Evolutionary conservation across 2,797 vertebrate species (phyloP), one percentile per base, ranked within the genome.

Genomic region (Oreortyx pictus): DNA sequence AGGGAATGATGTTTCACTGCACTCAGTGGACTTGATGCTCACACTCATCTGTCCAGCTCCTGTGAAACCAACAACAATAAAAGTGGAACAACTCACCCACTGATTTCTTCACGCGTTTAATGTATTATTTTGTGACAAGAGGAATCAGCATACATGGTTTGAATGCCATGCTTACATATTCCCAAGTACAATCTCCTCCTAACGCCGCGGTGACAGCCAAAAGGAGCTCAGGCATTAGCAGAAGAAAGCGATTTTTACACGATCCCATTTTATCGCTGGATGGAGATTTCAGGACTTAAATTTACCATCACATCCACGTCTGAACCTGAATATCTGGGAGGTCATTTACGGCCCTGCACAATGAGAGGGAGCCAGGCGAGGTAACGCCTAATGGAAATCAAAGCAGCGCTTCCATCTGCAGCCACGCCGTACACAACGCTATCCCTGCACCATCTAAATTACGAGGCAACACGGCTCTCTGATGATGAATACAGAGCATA

Each of bases 301-400:
- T 94, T 94, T 92, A 52, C 95, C 90, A 50, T 89, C 81, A 33
- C 86, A 87, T 91, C 82, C 81, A 64, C 78, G 74, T 61, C 85
- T 91, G 90, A 93, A 91, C 86, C 83, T 82, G 87, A 86, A 70
- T 94, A 81, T 82, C 84, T 71, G 89, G 93, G 93, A 93, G 93
- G 91, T 95, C 93, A 92, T 94, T 93, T 95, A 92, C 75, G 82
- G 65, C 60, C 35, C 25, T 56, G 90, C 77, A 87, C 86, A 71
- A 85, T 78, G 33, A 88, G 88, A 94, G 43, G 91, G 93, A 96
- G 92, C 87, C 77, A 85, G 92, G 85, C 62, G 66, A 93, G 92
- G 92, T 64, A 93, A 93, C 65, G 85, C 86, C 66, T 79, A 91
- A 95, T 88, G 91, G 93, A 94, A 96, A 95, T 95, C 91, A 93